These are phyloP conservation scores for Stichodactyla helianthus DNA, from an alignment of 64 coral and sea anemone genomes.

Conservation along the genomic window DNA sequence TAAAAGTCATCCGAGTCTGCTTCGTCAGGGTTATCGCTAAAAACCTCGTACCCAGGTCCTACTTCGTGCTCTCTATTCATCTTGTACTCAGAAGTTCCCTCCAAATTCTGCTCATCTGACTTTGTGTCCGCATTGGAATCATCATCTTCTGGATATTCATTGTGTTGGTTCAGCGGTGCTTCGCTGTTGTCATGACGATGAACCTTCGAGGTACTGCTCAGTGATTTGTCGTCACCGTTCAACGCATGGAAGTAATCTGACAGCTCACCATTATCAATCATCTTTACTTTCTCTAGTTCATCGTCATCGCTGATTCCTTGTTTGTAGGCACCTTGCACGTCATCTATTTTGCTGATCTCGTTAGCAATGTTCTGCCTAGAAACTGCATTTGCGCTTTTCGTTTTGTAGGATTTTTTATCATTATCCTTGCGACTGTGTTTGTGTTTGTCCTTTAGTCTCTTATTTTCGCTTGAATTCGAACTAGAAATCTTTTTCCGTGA, in stretches of 20 bases:
- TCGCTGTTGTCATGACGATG: conserved; percentile 3
- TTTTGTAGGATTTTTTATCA: background rate
- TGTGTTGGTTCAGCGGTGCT: background rate
- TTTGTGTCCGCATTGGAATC: background rate
- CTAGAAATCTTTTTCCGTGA: background rate
- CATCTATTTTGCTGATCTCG: conserved; percentile 48
- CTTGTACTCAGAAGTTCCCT: conserved; percentile 20
- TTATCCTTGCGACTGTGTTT: background rate
- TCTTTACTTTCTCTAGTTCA: conserved; percentile 48
- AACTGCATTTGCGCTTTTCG: background rate
- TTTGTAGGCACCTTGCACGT: conserved; percentile 51
- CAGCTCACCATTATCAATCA: conserved; percentile 69
- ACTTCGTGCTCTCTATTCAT: conserved; percentile 19
- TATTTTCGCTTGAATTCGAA: background rate
- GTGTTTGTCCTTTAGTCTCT: background rate
- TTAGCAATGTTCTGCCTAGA: conserved; percentile 24
- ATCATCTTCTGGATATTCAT: conserved; percentile 18
- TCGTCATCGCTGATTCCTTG: conserved; percentile 34
- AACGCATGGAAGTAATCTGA: conserved; percentile 86
- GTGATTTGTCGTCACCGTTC: conserved; percentile 39
- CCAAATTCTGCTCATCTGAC: background rate
- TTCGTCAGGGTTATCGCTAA: conserved; percentile 14
- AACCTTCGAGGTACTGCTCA: background rate
- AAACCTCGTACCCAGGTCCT: conserved; percentile 18
- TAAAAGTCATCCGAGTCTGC: conserved; percentile 67